Conservation (phyloP, 2,113 vertebrate species). For the Glareola pratincola region DNA sequence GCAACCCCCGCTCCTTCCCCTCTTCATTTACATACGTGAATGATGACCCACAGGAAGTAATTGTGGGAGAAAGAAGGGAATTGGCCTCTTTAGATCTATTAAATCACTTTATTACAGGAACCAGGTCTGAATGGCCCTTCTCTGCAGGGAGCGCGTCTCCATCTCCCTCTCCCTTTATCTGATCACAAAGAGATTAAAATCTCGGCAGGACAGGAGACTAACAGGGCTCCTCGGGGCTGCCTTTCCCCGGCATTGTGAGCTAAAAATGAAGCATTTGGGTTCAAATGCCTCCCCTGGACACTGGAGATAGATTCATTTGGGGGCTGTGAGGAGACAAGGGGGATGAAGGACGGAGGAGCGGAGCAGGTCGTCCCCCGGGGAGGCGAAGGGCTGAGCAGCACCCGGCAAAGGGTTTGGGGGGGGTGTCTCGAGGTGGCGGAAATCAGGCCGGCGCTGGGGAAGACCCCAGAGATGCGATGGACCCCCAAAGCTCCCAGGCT, state of each 20-base stretch:
- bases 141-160: conserved; percentile 70
- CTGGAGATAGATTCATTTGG: conserved; percentile 49
- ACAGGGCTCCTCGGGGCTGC: conserved; percentile 63
- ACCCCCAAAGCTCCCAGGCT: not conserved
- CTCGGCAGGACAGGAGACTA: conserved; percentile 64
- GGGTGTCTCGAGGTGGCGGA: not conserved
- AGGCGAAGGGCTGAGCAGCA: not conserved
- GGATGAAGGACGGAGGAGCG: not conserved
- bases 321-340: not conserved
- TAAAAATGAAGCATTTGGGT: conserved; percentile 57
- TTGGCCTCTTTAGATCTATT: conserved; percentile 83
- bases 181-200: conserved; percentile 81
- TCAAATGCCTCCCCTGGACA: conserved; percentile 35
- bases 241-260: conserved; percentile 59
- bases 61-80: conserved; percentile 80
- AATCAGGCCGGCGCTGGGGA: not conserved
- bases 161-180: conserved; percentile 72
- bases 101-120: conserved; percentile 87
- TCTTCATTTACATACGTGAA: conserved; percentile 80
- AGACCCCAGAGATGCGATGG: not conserved
- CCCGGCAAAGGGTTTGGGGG: not conserved
- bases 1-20: not conserved
- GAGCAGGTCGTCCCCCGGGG: not conserved
- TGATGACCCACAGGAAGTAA: conserved; percentile 83
- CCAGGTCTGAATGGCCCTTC: conserved; percentile 78